phyloP scores from a whole-genome alignment of 2,888 invertebrate genomes.

The Cotesia congregata region DNA sequence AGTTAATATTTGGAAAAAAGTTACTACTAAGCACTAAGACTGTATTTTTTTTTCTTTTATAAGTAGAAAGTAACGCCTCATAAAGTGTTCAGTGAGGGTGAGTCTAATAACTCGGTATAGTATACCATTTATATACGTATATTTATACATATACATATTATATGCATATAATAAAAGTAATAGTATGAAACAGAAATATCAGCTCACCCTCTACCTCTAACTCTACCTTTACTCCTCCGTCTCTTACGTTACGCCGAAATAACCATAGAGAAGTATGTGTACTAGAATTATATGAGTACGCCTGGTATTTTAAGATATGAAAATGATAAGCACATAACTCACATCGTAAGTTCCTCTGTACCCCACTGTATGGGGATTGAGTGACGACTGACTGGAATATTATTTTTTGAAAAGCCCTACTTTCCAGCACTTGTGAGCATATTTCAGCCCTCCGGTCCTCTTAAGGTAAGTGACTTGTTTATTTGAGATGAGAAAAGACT shows the following conservation, averaged over 20 bases:
- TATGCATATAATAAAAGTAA: conserved; percentile 27
- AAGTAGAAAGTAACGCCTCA: conserved; percentile 15
- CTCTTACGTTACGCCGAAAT: conserved; percentile 55
- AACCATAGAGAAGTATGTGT: conserved; percentile 50
- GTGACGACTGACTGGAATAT: not conserved
- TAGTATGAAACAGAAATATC: conserved; percentile 63
- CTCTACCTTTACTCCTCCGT: conserved; percentile 51
- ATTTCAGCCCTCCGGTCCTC: not conserved
- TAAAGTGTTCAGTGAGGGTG: conserved; percentile 43
- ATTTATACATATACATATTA: not conserved
- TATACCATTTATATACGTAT: conserved; percentile 38
- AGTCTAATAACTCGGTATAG: not conserved
- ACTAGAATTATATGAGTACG: conserved; percentile 44
- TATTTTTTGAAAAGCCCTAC: not conserved
- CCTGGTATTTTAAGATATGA: conserved; percentile 1
- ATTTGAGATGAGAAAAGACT: not conserved
- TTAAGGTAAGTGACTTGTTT: not conserved
- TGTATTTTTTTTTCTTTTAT: not conserved
- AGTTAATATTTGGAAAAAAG: not conserved
- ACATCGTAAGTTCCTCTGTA: no score
- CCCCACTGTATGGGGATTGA: conserved; percentile 1
- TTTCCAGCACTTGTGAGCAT: not conserved
- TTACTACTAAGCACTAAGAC: not conserved
- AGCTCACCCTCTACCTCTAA: conserved; percentile 46
- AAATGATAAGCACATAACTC: conserved; percentile 6